A percentile compares a stretch with the other conserved stretches of the same genome.
phyloP scores from a whole-genome alignment of 2,113 vertebrate species.

The Strix uralensis region DNA sequence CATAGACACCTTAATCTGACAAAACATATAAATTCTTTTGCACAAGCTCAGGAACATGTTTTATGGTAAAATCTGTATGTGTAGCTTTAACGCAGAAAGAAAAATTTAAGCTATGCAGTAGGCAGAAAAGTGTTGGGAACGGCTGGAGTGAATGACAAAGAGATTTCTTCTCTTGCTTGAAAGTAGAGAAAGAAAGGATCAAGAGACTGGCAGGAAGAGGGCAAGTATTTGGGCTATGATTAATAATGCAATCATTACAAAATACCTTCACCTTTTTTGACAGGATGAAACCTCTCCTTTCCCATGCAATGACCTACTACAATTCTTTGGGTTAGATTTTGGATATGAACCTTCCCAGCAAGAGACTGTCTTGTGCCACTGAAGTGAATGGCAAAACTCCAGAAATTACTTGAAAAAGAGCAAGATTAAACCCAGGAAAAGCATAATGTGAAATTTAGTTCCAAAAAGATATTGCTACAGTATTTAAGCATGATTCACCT shows the following conservation, averaged over 20 bases:
- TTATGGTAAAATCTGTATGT: not conserved
- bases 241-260: not conserved
- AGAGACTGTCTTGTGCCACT: not conserved
- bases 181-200: not conserved
- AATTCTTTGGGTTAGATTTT: not conserved
- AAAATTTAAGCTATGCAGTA: not conserved
- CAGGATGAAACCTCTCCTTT: not conserved
- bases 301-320: not conserved
- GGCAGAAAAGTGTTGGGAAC: not conserved
- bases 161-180: not conserved
- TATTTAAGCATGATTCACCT: not conserved
- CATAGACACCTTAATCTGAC: not conserved
- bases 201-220: not conserved
- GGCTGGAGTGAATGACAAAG: not conserved
- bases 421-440: not conserved
- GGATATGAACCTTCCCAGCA: not conserved
- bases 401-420: not conserved
- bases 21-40: not conserved
- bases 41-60: not conserved
- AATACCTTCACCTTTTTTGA: not conserved
- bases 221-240: not conserved
- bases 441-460: not conserved
- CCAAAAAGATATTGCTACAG: not conserved
- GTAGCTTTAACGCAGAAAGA: not conserved
- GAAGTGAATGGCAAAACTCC: not conserved